Evolutionary conservation across 2,888 invertebrate genomes (phyloP).

Genomic region (Chymomyza procnemis): DNA sequence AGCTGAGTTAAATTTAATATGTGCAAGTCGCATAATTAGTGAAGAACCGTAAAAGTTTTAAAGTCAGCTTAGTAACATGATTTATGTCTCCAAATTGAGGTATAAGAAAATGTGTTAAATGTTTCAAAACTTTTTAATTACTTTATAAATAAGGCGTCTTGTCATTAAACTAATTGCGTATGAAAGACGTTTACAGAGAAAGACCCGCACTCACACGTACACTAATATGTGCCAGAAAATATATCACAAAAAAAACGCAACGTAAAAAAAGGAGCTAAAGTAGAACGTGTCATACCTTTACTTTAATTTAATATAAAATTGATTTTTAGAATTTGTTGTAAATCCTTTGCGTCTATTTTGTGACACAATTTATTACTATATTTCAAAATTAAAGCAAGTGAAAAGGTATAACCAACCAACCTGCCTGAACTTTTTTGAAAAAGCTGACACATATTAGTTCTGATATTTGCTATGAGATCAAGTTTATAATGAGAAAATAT

Average conservation of each 20-base stretch:
- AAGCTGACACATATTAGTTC: too few relatives aligned
- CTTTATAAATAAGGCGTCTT: constrained; percentile 29
- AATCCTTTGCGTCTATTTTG: too few relatives aligned
- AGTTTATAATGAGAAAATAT: too few relatives aligned
- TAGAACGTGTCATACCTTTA: neutral
- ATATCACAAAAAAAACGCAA: neutral
- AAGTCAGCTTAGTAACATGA: neutral
- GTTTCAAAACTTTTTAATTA: constrained; percentile 40
- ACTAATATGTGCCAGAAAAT: neutral
- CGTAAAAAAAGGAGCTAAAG: neutral
- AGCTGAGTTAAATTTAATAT: too few relatives aligned
- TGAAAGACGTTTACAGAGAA: neutral
- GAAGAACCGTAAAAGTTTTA: neutral
- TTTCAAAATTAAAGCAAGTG: too few relatives aligned
- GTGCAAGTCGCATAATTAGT: neutral
- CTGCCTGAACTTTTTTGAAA: too few relatives aligned
- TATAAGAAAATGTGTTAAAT: constrained; percentile 18
- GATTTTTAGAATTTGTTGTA: too few relatives aligned
- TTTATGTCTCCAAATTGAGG: neutral
- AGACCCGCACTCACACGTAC: neutral
- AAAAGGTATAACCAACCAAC: too few relatives aligned
- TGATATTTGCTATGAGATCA: too few relatives aligned
- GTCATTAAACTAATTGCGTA: constrained; percentile 24
- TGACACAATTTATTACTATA: too few relatives aligned
- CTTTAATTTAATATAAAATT: too few relatives aligned